Evolutionary conservation across 1,140 invertebrate genomes (phyloP), one percentile per base, ranked within the genome.

Genomic region (Eriosoma lanigerum): DNA sequence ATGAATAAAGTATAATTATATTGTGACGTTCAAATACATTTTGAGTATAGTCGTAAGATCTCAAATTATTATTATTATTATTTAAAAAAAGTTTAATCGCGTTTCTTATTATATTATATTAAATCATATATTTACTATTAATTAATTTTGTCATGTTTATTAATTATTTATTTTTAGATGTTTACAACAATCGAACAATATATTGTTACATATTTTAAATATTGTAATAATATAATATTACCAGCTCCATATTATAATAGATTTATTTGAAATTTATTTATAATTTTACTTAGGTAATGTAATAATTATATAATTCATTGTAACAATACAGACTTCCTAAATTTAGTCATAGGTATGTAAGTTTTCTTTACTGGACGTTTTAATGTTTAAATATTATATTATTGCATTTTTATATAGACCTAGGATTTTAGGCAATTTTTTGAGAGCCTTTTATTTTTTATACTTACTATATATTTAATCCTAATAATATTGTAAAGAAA

Each of bases 391-490:
- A 58, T 58, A 50, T 72, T 50, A 44, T 24, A 58, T 56, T 56
- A n/a, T 26, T 12, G 52, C 46, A 19, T 75, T 78, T 46, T 78
- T 62, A 32, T 78, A 78, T 78, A 78, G 73, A 21, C 54, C 54
- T 58, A 76, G 73, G 38, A 5, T 54, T 62, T 76, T 60, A 60
- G 75, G 75, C 56, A 26, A 78, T 62, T 78, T 78, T 58, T 78
- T 38, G 54, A 78, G 75, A 78, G 56, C 56, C 13, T 78, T 76
- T 60, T 76, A 76, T 76, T 78, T 78, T 78, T 78, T 78, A 78
- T 78, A 78, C 52, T 60, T 60, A 78, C 32, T 76, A 58, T 54
- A 58, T 54, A 75, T 32, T 32, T 15, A 29, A 26, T 70, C 32
- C 46, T 48, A 50, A 17, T 24, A 48, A 70, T 70, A 48, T 32